A percentile compares a stretch with the other conserved stretches of the same genome.
Evolutionary conservation across 2,797 vertebrate species (phyloP).

Genomic region (Mormyrops boulengeri): DNA sequence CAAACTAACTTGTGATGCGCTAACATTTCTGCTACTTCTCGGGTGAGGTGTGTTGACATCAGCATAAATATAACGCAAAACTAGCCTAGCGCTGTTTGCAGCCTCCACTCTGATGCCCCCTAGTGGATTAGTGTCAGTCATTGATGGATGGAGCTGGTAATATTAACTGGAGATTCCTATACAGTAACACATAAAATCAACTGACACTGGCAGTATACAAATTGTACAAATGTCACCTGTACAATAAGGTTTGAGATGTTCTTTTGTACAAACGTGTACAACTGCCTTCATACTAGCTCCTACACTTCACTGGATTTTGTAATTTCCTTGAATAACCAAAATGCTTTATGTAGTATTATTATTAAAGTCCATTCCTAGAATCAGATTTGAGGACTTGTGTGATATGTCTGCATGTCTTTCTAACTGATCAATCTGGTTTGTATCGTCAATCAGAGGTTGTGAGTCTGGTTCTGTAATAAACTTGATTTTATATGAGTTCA

Average conservation of each 20-base stretch:
- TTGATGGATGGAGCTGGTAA: not conserved
- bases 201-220: not conserved
- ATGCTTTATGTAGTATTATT: not conserved
- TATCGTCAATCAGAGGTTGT: not conserved
- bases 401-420: not conserved
- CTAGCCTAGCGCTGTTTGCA: not conserved
- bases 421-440: constrained; percentile 1
- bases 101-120: constrained; percentile 3
- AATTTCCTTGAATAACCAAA: not conserved
- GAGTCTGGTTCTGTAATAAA: not conserved
- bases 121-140: not conserved
- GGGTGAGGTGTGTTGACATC: not conserved
- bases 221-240: not conserved
- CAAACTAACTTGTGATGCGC: not conserved
- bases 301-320: not conserved
- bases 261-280: not conserved
- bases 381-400: not conserved
- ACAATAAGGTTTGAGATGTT: not conserved
- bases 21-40: not conserved
- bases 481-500: not conserved
- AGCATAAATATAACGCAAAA: not conserved
- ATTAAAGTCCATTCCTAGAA: not conserved
- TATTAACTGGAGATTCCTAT: not conserved
- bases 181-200: not conserved
- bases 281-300: not conserved